Percentiles rank a stretch among this genome's conserved stretches.
Conservation (phyloP, 2,113 vertebrate species). For the Muscicapa adusta region DNA sequence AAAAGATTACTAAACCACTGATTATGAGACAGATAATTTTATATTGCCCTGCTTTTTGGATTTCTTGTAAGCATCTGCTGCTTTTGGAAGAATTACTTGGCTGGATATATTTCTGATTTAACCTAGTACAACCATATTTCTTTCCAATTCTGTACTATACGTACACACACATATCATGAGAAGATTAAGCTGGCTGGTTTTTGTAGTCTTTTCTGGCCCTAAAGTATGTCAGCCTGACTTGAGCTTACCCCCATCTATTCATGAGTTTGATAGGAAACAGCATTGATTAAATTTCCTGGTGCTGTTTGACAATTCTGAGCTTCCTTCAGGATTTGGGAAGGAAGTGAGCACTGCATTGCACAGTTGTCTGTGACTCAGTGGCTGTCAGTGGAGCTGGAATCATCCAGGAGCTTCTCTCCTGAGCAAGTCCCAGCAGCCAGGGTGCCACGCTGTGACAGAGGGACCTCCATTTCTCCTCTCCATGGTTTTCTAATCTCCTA, state of each 20-base stretch:
- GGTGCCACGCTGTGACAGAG: neutral
- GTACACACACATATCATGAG: neutral
- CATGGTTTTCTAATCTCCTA: neutral
- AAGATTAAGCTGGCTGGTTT: neutral
- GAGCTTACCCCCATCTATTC: neutral
- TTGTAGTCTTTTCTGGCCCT: neutral
- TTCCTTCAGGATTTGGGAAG: neutral
- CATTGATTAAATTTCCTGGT: neutral
- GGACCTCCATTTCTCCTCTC: neutral
- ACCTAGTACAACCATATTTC: neutral
- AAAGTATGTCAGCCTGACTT: neutral
- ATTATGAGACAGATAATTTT: neutral
- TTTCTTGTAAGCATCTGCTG: neutral
- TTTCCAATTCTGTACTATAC: neutral
- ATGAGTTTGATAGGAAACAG: neutral
- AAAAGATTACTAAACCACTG: neutral
- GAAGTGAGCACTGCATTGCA: rapidly evolving
- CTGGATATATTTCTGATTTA: neutral
- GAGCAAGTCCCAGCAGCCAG: neutral
- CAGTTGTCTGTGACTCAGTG: rapidly evolving
- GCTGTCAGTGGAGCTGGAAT: neutral
- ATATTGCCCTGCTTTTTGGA: neutral
- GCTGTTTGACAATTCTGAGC: neutral
- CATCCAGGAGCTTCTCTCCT: rapidly evolving
- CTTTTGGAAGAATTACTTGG: neutral